Conservation (phyloP, 2,888 invertebrate genomes). For the Sminthurinus aureus region DNA sequence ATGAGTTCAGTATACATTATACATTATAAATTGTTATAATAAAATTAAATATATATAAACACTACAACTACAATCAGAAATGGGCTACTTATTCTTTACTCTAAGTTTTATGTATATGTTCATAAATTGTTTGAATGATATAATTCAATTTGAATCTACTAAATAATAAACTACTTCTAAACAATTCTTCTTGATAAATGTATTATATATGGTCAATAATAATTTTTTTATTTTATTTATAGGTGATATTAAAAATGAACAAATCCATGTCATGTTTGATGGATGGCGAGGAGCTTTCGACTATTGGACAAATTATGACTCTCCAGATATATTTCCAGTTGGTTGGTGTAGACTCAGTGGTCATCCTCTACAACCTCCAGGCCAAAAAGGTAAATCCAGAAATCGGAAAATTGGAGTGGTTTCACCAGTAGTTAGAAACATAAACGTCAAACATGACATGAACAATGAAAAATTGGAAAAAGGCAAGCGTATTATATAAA, state of each 20-base stretch:
- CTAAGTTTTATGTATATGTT: no score
- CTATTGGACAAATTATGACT: conserved; percentile 94
- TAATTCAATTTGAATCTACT: no score
- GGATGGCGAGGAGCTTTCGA: conserved; percentile 98
- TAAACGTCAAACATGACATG: background rate
- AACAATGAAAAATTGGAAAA: background rate
- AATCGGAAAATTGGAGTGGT: background rate
- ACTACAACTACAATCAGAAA: no score
- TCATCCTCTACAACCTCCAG: conserved; percentile 92
- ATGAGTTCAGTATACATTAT: background rate
- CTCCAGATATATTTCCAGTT: conserved; percentile 71
- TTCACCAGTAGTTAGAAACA: background rate
- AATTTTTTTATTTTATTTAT: conserved; percentile 17
- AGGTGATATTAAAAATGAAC: conserved; percentile 85
- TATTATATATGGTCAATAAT: no score
- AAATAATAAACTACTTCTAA: no score
- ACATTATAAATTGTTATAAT: background rate
- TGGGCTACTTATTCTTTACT: no score
- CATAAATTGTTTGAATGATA: no score
- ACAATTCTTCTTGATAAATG: no score
- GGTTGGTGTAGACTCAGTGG: conserved; percentile 82
- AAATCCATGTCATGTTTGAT: conserved; percentile 95
- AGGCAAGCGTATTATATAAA: background rate
- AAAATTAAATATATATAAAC: no score
- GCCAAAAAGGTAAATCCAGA: conserved; percentile 76